These are phyloP conservation scores for Gavialis gangeticus DNA, from an alignment of 2,113 vertebrate species.

Conservation along the genomic window DNA sequence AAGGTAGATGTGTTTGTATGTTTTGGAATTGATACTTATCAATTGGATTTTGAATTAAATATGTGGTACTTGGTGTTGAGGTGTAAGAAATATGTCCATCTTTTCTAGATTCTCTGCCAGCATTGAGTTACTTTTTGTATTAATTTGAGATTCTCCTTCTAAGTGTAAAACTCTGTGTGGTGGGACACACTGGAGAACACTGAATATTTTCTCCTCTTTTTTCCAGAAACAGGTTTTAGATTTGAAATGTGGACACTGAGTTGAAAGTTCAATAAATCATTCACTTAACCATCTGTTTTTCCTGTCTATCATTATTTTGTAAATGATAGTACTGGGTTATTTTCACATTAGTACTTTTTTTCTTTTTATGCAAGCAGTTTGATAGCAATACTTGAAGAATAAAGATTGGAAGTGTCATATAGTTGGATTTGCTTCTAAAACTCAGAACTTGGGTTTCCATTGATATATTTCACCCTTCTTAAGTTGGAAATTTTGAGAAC, in stretches of 20 bases:
- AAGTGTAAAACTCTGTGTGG: background rate
- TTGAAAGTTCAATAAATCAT: background rate
- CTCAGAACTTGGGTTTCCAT: background rate
- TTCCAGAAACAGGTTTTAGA: background rate
- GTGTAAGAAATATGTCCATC: no score
- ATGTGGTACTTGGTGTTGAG: background rate
- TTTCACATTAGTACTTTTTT: background rate
- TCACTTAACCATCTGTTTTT: background rate
- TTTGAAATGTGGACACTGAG: background rate
- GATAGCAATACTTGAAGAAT: background rate
- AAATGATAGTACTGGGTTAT: background rate
- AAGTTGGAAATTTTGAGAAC: background rate
- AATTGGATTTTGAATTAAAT: background rate
- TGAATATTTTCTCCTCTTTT: background rate
- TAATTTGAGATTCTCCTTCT: background rate
- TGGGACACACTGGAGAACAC: background rate
- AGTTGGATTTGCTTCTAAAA: background rate
- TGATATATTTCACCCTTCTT: background rate
- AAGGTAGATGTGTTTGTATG: background rate
- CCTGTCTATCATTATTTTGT: background rate
- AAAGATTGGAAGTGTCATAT: background rate
- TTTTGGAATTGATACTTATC: accelerated
- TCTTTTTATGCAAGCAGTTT: background rate
- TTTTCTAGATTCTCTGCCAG: background rate
- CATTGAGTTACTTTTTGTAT: background rate